Base-by-base conservation (phyloP, 2,888 invertebrate genomes). In the Molanna angustata region DNA sequence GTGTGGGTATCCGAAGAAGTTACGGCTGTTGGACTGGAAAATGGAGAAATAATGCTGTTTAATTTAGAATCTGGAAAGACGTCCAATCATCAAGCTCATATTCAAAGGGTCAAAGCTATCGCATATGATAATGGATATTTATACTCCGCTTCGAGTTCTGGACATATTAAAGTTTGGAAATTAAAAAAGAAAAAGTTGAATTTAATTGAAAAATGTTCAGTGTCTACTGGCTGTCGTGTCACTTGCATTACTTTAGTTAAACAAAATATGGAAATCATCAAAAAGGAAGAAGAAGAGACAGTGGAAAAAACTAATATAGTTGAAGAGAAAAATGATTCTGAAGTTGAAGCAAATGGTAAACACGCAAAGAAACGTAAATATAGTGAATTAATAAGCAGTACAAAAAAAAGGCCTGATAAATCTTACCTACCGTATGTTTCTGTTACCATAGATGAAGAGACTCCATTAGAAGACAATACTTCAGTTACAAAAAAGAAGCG, bases 151-250 rank as follows among this genome's bases (percentile, higher is more conserved):
- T 87, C 89, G 4, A 93, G 92, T 70, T 80, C 83, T 55, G 94
- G 94, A 0, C 83, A 85, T 64, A 73, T 93, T 41, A 89, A 88
- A 70, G 69, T 90, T 0, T 93, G 89, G 88, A 74, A 67, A 56
- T 66, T 72, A 44, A 61, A 67, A 48, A 61, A 47, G 20, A 48
- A 62, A 33, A 44, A 68, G 62, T 61, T 63, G 61, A 49, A 67
- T 61, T 62, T 84, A 63, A 63, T 69, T 62, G 77, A 83, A 67
- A 67, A 85, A 58, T 78, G 81, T 32, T 75, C 74, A 50, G 71
- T 76, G n/a, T 82, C 80, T 66, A 80, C 84, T 42, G 82, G 82
- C 3, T 87, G 87, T 65, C 78, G 91, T 63, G 82, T 90, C 11
- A 89, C 88, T 13, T 89, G 89, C 65, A 67, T 90, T 45, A 73